Conservation (phyloP, 2,113 vertebrate species). For the Dasyurus viverrinus region DNA sequence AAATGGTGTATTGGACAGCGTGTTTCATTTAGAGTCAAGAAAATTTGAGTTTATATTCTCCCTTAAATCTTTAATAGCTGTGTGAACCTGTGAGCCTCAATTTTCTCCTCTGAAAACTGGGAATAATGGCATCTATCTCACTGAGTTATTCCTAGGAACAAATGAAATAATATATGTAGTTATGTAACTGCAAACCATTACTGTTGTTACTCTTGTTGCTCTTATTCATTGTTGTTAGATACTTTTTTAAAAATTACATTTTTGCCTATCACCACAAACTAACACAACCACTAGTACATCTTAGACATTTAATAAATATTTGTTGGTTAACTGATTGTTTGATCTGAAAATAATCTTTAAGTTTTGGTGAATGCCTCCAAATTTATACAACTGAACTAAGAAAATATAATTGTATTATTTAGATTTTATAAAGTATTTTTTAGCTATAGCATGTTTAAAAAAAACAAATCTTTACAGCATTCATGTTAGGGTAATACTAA, state of each 20-base stretch:
- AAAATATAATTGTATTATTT: conserved; percentile 13
- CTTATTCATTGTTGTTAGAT: background rate
- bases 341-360: background rate
- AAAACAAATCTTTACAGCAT: background rate
- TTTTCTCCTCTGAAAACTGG: background rate
- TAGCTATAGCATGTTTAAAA: background rate
- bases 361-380: background rate
- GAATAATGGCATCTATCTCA: background rate
- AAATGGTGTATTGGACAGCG: background rate
- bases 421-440: background rate
- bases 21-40: background rate
- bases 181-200: background rate
- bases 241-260: background rate
- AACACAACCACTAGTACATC: background rate
- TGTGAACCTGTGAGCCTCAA: background rate
- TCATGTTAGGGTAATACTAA: background rate
- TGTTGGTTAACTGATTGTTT: background rate
- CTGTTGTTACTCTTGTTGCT: background rate
- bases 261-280: background rate
- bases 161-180: background rate
- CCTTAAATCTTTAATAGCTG: background rate
- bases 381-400: conserved; percentile 22
- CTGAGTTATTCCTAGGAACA: background rate
- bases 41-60: background rate
- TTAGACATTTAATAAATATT: background rate